Conservation (phyloP, 2,888 invertebrate species). For the Candidula unifasciata region DNA sequence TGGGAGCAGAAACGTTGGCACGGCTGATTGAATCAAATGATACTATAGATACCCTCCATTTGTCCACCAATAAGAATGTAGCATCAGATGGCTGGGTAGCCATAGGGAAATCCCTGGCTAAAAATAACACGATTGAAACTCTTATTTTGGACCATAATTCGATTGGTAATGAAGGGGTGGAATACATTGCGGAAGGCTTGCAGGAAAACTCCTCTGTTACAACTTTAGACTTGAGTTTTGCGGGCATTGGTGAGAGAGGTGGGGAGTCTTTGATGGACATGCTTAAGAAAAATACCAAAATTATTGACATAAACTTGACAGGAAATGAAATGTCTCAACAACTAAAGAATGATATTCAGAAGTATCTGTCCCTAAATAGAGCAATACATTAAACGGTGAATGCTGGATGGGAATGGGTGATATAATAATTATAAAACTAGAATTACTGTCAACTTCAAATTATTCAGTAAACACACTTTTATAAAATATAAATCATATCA, state of each 20-base stretch:
- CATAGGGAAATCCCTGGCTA: conserved; percentile 65
- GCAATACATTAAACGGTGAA: neutral
- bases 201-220: conserved; percentile 63
- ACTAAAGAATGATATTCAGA: conserved; percentile 60
- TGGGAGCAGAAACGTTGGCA: conserved; percentile 63
- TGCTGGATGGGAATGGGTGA: neutral
- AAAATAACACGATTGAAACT: conserved; percentile 60
- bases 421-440: neutral
- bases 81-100: conserved; percentile 64
- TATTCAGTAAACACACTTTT: neutral
- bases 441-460: neutral
- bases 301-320: conserved; percentile 66
- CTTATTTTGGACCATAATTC: conserved; percentile 70
- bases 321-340: conserved; percentile 68
- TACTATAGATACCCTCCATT: conserved; percentile 43
- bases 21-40: conserved; percentile 31
- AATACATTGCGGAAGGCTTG: conserved; percentile 63
- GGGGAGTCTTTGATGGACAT: conserved; percentile 64
- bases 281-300: conserved; percentile 65
- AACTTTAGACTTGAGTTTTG: conserved; percentile 68
- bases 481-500: neutral
- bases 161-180: conserved; percentile 69
- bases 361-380: conserved; percentile 64
- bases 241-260: conserved; percentile 66
- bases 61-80: conserved; percentile 45